A percentile compares a stretch with the other conserved stretches of the same genome.
Evolutionary conservation across 1,140 invertebrate genomes (phyloP).

Genomic region (Wasmannia auropunctata): DNA sequence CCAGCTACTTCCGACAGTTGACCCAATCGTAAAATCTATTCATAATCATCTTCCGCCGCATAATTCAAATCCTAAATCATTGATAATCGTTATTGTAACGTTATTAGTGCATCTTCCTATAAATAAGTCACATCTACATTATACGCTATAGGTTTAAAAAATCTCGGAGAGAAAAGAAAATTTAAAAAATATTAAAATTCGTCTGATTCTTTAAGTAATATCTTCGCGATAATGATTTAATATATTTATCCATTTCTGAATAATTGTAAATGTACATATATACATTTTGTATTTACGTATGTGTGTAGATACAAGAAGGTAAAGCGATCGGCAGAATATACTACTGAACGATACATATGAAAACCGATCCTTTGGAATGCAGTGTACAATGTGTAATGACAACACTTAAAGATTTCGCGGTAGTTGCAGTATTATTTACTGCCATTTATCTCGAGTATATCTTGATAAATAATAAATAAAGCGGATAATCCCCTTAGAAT

Average conservation of each 20-base stretch:
- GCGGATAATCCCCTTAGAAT: constrained; percentile 47
- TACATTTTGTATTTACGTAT: not conserved
- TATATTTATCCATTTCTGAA: not conserved
- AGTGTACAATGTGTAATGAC: constrained; percentile 31
- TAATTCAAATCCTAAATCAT: not conserved
- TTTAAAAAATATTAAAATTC: not conserved
- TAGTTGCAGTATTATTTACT: constrained; percentile 37
- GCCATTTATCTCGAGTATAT: constrained; percentile 4
- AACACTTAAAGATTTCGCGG: constrained; percentile 30
- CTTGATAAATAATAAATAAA: constrained; percentile 58
- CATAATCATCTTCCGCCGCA: not conserved
- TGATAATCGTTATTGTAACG: not conserved
- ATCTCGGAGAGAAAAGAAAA: not conserved
- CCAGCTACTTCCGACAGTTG: not conserved
- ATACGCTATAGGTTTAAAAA: not conserved
- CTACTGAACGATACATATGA: not conserved
- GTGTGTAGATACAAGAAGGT: not conserved
- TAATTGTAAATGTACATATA: not conserved
- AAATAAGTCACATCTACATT: not conserved
- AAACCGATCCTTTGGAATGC: constrained; percentile 40
- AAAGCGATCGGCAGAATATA: not conserved
- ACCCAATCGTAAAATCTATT: constrained; percentile 22
- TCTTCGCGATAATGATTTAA: not conserved
- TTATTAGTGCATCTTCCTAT: not conserved
- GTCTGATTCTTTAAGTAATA: not conserved